A percentile compares a stretch with the other conserved stretches of the same genome.
Conservation (phyloP, 2,888 invertebrate genomes). For the Bombyx huttoni region DNA sequence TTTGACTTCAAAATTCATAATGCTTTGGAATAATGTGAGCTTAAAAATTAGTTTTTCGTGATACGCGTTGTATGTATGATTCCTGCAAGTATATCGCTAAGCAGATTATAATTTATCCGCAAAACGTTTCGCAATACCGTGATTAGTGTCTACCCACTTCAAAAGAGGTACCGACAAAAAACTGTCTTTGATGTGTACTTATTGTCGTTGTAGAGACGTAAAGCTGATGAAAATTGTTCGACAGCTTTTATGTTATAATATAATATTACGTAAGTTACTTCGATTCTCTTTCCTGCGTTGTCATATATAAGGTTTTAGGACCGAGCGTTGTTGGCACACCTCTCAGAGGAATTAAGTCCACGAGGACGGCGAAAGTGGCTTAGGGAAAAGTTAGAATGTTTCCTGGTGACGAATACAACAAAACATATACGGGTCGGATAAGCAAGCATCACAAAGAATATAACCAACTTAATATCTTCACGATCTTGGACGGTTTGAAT, state of each 20-base stretch:
- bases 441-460: background rate
- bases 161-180: background rate
- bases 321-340: slow-evolving; percentile 4
- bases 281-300: slow-evolving; percentile 11
- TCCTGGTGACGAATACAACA: background rate
- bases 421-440: background rate
- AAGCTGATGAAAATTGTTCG: background rate
- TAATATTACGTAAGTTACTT: slow-evolving; percentile 15
- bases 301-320: slow-evolving; percentile 5
- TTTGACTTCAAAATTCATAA: too few relatives aligned
- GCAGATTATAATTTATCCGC: too few relatives aligned
- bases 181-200: background rate
- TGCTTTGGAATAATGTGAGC: too few relatives aligned
- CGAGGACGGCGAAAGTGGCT: slow-evolving; percentile 8
- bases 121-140: too few relatives aligned
- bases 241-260: slow-evolving; percentile 11
- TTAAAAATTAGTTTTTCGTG: too few relatives aligned
- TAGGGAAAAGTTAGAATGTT: slow-evolving; percentile 1
- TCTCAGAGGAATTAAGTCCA: slow-evolving; percentile 8
- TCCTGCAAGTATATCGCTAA: too few relatives aligned
- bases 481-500: too few relatives aligned
- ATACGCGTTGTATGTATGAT: too few relatives aligned
- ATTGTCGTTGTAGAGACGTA: background rate
- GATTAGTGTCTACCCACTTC: too few relatives aligned
- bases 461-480: background rate